A percentile compares a stretch with the other conserved stretches of the same genome.
phyloP scores from a whole-genome alignment of 2,113 vertebrate species.

The Microtus richardsoni region DNA sequence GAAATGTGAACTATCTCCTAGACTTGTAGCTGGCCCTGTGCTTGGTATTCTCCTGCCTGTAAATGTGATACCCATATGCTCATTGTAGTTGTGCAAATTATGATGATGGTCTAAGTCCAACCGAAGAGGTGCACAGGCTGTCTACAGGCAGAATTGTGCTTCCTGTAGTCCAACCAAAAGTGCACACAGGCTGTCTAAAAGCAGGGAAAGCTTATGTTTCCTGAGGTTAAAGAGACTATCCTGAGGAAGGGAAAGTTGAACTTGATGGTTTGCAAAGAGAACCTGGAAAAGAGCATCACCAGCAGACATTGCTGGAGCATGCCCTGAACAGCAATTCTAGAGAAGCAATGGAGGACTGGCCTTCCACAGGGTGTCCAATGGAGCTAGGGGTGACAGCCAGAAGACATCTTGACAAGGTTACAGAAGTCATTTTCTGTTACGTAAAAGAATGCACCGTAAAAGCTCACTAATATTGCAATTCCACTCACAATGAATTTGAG shows the following conservation, averaged over 20 bases:
- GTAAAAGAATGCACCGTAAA: background rate
- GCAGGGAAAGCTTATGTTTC: background rate
- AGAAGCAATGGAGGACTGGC: background rate
- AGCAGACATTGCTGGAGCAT: background rate
- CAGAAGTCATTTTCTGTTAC: background rate
- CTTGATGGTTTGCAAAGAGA: background rate
- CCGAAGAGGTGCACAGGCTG: background rate
- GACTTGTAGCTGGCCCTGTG: background rate
- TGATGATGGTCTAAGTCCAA: background rate
- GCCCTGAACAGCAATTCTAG: background rate
- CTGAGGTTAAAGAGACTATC: background rate
- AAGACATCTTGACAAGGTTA: background rate
- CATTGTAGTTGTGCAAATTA: background rate
- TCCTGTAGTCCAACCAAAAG: background rate
- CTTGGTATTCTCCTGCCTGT: background rate
- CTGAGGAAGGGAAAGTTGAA: background rate
- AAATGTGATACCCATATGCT: background rate
- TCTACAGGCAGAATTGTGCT: background rate
- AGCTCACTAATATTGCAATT: background rate
- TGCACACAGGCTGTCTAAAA: background rate
- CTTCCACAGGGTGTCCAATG: too few species aligned
- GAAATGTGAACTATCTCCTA: background rate
- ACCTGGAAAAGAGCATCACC: background rate
- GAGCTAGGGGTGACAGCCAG: background rate
- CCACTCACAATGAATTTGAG: background rate